phyloP scores from a whole-genome alignment of 2,113 vertebrate species.

The Hippolais icterina region DNA sequence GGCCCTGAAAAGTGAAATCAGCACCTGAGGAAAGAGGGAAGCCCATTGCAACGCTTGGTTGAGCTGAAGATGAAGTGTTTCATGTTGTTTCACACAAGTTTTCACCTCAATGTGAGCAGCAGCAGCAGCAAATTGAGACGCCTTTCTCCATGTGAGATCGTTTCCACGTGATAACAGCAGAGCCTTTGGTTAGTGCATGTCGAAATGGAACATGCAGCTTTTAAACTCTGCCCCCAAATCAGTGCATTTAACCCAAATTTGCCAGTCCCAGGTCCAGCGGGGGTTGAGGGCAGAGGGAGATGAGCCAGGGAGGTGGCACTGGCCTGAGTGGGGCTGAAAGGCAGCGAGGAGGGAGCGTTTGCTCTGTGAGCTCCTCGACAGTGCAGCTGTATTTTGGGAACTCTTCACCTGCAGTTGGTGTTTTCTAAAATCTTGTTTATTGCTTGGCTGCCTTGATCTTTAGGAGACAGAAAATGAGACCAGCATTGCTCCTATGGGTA shows the following conservation, averaged over 20 bases:
- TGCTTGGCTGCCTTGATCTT: neutral
- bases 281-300: neutral
- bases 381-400: neutral
- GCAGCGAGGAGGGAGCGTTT: fast-evolving
- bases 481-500: neutral
- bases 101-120: fast-evolving
- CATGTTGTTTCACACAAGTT: neutral
- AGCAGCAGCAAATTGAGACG: neutral
- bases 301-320: fast-evolving
- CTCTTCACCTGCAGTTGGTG: neutral
- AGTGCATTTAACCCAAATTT: neutral
- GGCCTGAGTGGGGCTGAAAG: neutral
- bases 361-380: neutral
- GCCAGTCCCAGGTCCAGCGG: neutral
- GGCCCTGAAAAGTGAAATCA: neutral
- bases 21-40: neutral
- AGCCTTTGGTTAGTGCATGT: neutral
- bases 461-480: neutral
- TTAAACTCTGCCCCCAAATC: neutral
- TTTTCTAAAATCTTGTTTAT: neutral
- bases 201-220: neutral
- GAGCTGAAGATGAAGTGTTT: neutral
- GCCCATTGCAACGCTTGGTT: neutral
- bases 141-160: fast-evolving
- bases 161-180: fast-evolving